These are phyloP conservation scores for Autographa gamma DNA, from an alignment of 2,888 invertebrate genomes.

Conservation along the genomic window DNA sequence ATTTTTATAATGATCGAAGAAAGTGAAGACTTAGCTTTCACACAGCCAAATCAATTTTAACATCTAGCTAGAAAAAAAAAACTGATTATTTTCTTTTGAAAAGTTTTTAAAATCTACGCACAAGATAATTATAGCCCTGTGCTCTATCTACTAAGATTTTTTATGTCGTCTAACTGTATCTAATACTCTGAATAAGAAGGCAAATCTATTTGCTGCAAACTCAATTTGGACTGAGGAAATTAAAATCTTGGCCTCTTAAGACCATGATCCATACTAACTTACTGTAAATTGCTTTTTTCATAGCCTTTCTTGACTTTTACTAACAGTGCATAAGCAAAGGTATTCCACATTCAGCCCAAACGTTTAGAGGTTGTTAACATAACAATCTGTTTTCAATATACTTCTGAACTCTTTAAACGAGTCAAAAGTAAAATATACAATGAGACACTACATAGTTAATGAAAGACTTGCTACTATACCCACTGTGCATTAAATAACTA, in stretches of 20 bases:
- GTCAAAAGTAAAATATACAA: conserved; percentile 46
- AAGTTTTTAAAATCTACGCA: conserved; percentile 35
- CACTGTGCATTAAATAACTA: conserved; percentile 25
- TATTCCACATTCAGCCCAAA: conserved; percentile 26
- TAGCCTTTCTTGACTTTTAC: not conserved
- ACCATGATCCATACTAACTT: not conserved
- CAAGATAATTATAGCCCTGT: conserved; percentile 14
- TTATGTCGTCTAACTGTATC: conserved; percentile 36
- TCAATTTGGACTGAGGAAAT: conserved; percentile 31
- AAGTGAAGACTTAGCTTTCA: conserved; percentile 18
- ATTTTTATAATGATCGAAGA: not conserved
- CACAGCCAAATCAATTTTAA: conserved; percentile 30
- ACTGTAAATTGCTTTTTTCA: not conserved
- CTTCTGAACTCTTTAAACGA: conserved; percentile 30
- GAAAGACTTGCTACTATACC: conserved; percentile 45
- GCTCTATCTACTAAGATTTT: conserved; percentile 31
- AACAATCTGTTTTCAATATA: conserved; percentile 32
- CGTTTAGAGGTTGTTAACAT: conserved; percentile 17
- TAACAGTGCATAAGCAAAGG: not conserved
- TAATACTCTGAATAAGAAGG: conserved; percentile 41
- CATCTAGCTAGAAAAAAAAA: conserved; percentile 33
- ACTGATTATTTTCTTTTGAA: conserved; percentile 15
- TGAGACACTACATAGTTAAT: conserved; percentile 55
- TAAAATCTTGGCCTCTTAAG: not conserved
- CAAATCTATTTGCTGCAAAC: conserved; percentile 29